Evolutionary conservation across 2,113 vertebrate species (phyloP), one percentile per base, ranked within the genome.

Genomic region (Xiphophorus maculatus): DNA sequence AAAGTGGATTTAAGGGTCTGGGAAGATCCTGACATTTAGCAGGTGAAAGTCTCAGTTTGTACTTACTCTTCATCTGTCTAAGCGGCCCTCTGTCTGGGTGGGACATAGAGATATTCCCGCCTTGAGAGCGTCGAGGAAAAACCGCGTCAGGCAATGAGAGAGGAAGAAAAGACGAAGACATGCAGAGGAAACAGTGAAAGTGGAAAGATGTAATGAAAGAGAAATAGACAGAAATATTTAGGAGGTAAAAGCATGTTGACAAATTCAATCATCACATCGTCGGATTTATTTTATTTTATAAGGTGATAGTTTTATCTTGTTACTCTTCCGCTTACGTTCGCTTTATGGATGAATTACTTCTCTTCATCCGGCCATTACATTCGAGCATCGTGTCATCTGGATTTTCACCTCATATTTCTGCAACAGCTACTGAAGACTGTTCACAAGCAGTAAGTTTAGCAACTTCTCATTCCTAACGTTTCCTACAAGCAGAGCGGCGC

Each of bases 1-100:
- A 25, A 58, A 58, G 22, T 58, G 25, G 25, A n/a, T 58, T 9
- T 58, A 58, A 10, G 9, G 51, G 51, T 9, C 8, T 25, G 10
- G 9, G 51, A 10, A 58, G 51, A 58, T 58, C 51, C 51, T 11
- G 22, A 25, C 51, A n/a, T 58, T 7, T 58, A 58, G 22, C 51
- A 48, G 51, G 51, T n/a, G 11, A 58, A 58, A n/a, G 63, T 58
- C 0, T 1, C 29, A 63, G 32, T 73, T 48, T 69, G 83, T 96
- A 97, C 97, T 98, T 95, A 98, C 97, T 95, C 94, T 96, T 97
- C 89, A 93, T 96, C 87, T 94, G 93, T 82, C 92, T 96, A 74
- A 95, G 94, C 86, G 91, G 89, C 91, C 92, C 95, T 89, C 92
- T 91, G 84, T 91, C 88, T 88, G 92, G 42, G 86, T 75, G 54